These are phyloP conservation scores for Smithornis capensis DNA, from an alignment of 2,113 vertebrate genomes.

Conservation along the genomic window DNA sequence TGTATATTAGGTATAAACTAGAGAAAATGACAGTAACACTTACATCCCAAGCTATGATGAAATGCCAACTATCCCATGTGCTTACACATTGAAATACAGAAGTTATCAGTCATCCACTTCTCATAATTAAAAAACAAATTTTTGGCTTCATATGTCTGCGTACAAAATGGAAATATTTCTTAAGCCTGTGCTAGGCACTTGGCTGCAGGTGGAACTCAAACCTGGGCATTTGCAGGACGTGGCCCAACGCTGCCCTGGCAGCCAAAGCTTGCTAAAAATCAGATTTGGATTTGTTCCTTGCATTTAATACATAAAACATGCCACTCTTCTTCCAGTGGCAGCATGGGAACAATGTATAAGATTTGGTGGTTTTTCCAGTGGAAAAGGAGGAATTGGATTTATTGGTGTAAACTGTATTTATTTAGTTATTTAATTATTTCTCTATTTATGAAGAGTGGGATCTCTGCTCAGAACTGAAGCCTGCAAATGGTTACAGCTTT, in stretches of 20 bases:
- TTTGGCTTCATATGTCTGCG: not conserved
- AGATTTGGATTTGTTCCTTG: not conserved
- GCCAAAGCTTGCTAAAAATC: not conserved
- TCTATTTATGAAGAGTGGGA: not conserved
- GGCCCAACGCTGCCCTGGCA: not conserved
- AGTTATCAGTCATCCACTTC: not conserved
- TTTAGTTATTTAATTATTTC: not conserved
- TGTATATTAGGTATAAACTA: not conserved
- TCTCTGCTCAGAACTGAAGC: not conserved
- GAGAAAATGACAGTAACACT: not conserved
- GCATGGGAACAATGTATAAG: not conserved
- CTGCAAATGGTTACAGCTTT: not conserved
- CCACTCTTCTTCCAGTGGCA: not conserved
- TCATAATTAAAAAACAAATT: not conserved
- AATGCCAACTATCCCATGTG: not conserved
- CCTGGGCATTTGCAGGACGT: not conserved
- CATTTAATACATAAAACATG: fast-evolving
- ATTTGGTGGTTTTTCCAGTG: not conserved
- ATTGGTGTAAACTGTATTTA: not conserved
- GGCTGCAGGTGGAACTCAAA: not conserved
- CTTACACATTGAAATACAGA: not conserved
- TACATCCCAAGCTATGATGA: not conserved
- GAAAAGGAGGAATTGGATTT: not conserved
- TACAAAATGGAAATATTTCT: not conserved
- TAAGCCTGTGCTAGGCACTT: not conserved